Conservation (phyloP, 2,888 invertebrate genomes). For the Sminthurinus aureus region DNA sequence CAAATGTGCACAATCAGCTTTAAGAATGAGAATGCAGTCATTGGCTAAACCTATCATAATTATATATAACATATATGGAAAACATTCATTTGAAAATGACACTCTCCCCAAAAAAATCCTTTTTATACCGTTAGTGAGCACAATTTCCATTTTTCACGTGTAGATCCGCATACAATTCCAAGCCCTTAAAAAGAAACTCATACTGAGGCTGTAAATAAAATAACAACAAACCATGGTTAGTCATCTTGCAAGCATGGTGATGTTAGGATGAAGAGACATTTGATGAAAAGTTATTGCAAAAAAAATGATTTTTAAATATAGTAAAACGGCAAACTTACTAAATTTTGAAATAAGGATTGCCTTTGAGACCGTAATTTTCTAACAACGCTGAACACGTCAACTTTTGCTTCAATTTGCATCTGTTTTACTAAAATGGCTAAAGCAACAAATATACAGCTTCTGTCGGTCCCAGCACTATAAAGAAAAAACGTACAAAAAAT, state of each 20-base stretch:
- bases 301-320: neutral
- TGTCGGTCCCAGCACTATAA: conserved; percentile 79
- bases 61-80: conserved; percentile 34
- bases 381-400: conserved; percentile 84
- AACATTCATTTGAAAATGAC: conserved; percentile 33
- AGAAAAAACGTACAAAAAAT: no score
- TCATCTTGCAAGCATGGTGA: neutral
- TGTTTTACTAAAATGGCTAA: conserved; percentile 86
- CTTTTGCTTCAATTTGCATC: conserved; percentile 81
- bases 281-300: neutral
- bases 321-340: conserved; percentile 72
- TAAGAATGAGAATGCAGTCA: conserved; percentile 43
- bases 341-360: conserved; percentile 82
- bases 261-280: neutral
- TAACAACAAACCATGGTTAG: conserved; percentile 31
- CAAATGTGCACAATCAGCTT: conserved; percentile 35
- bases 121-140: conserved; percentile 50
- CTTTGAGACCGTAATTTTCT: conserved; percentile 86
- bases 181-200: conserved; percentile 91
- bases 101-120: conserved; percentile 11
- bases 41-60: conserved; percentile 33
- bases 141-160: conserved; percentile 65
- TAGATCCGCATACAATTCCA: conserved; percentile 86
- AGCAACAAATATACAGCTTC: conserved; percentile 89
- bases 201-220: conserved; percentile 79